Conservation (phyloP, 2,888 invertebrate species). For the Rhimphoctona megacephalus region DNA sequence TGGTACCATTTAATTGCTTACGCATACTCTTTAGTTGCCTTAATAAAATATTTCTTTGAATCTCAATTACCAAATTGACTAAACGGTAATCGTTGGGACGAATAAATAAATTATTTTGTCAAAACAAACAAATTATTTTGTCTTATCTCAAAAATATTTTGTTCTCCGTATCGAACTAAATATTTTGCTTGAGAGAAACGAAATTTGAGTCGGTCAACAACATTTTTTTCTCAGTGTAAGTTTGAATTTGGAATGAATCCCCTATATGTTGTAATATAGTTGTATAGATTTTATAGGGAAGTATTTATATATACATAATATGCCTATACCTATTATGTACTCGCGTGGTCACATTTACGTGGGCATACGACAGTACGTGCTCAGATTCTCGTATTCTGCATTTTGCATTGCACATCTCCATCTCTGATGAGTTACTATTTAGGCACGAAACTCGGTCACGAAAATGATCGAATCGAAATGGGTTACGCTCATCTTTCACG, state of each 20-base stretch:
- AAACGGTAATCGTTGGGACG: too few relatives aligned
- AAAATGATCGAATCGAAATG: constrained; percentile 7
- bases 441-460: constrained; percentile 46
- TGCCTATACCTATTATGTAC: neutral
- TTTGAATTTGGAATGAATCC: neutral
- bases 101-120: too few relatives aligned
- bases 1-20: too few relatives aligned
- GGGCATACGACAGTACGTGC: constrained; percentile 14
- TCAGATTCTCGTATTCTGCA: constrained; percentile 41
- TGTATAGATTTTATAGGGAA: neutral
- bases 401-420: constrained; percentile 35
- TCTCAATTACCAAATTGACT: too few relatives aligned
- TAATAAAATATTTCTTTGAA: too few relatives aligned
- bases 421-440: constrained; percentile 15
- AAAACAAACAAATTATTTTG: too few relatives aligned
- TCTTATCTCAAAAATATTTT: too few relatives aligned
- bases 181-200: too few relatives aligned
- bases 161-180: too few relatives aligned
- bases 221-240: too few relatives aligned
- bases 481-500: neutral
- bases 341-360: constrained; percentile 13
- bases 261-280: neutral
- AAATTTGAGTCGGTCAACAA: too few relatives aligned
- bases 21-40: too few relatives aligned
- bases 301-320: neutral